These are phyloP conservation scores for Daboia siamensis DNA, from an alignment of 2,113 vertebrate species.

Conservation along the genomic window DNA sequence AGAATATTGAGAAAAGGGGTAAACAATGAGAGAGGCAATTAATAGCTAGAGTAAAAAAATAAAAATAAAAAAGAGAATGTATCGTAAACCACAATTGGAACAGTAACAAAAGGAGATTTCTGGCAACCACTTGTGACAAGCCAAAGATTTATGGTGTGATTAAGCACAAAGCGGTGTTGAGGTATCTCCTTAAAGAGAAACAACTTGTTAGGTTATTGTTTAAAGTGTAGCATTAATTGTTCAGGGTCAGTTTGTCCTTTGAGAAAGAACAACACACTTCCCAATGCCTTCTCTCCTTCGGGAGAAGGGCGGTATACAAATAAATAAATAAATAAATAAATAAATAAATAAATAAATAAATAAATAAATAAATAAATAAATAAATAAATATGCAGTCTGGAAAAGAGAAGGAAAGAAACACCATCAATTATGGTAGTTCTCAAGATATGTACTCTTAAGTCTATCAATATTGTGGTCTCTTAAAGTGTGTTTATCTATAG, in stretches of 20 bases:
- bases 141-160: not conserved
- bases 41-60: not conserved
- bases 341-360: too few species aligned
- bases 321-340: too few species aligned
- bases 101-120: not conserved
- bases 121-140: not conserved
- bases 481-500: not conserved
- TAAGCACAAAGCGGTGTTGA: not conserved
- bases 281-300: too few species aligned
- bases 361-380: too few species aligned
- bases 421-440: not conserved
- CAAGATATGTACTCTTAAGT: not conserved
- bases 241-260: not conserved
- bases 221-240: not conserved
- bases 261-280: not conserved
- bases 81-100: not conserved
- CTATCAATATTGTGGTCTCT: not conserved
- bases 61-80: not conserved
- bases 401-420: not conserved
- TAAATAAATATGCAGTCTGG: not conserved
- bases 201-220: not conserved
- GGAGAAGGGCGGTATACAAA: too few species aligned
- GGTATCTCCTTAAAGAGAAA: not conserved
- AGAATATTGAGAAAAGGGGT: not conserved
- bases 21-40: not conserved